phyloP scores from a whole-genome alignment of 2,888 invertebrate species.

The Acanthosepion pharaonis region DNA sequence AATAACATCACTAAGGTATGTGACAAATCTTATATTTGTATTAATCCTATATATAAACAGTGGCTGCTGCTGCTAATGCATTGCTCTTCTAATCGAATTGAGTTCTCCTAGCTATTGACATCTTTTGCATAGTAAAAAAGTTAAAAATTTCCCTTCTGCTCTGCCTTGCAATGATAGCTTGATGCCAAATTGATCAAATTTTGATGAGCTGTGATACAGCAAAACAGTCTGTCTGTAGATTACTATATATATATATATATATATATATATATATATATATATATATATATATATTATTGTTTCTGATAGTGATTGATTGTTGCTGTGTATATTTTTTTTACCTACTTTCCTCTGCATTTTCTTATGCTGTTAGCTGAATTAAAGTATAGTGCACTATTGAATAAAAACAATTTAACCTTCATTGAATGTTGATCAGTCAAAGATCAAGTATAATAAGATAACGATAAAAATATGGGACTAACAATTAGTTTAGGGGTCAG shows the following conservation, averaged over 20 bases:
- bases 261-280: background rate
- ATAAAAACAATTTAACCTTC: background rate
- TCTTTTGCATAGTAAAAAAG: too few relatives aligned
- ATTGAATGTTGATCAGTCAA: background rate
- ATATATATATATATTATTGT: background rate
- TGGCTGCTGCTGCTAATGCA: too few relatives aligned
- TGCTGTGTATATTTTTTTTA: background rate
- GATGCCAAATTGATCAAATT: too few relatives aligned
- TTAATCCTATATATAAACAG: too few relatives aligned
- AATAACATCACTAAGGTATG: too few relatives aligned
- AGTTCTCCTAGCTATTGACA: too few relatives aligned
- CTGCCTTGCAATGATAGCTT: too few relatives aligned
- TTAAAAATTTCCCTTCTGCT: background rate
- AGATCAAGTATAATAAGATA: background rate
- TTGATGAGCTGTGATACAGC: too few relatives aligned
- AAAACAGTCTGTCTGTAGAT: too few relatives aligned
- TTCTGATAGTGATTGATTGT: background rate
- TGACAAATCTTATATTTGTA: too few relatives aligned
- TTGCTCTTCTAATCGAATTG: too few relatives aligned
- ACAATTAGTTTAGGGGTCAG: background rate
- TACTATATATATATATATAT: background rate
- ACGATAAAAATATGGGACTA: background rate
- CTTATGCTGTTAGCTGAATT: background rate
- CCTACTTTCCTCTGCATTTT: background rate
- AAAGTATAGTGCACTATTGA: background rate